Evolutionary conservation across 2,888 invertebrate genomes (phyloP).

Genomic region (Rosalia funebris): DNA sequence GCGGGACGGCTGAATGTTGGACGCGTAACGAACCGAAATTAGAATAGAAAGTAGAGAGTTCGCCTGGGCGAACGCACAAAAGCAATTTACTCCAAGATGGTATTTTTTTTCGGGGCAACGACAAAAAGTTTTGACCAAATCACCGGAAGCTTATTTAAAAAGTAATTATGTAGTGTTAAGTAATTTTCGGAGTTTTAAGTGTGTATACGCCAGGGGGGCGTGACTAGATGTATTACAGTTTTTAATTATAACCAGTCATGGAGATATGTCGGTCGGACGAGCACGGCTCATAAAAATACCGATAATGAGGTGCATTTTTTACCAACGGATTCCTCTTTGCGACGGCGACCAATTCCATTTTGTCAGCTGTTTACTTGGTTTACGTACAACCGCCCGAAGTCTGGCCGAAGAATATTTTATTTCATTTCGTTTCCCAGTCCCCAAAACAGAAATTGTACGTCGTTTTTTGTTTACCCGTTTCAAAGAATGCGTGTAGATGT

Average conservation of each 20-base stretch:
- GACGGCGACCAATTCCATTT: too few relatives aligned
- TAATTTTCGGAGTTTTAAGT: constrained; percentile 26
- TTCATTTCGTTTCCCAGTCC: too few relatives aligned
- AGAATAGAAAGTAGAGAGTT: constrained; percentile 9
- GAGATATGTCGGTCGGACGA: background rate
- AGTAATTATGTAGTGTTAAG: constrained; percentile 50
- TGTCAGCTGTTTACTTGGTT: too few relatives aligned
- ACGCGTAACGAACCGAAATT: constrained; percentile 1
- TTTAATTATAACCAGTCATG: constrained; percentile 13
- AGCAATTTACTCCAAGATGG: constrained; percentile 54
- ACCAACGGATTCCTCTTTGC: too few relatives aligned
- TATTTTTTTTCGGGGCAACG: constrained; percentile 50
- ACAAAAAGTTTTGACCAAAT: constrained; percentile 50
- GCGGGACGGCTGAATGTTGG: constrained; percentile 21
- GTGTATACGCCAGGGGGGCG: constrained; percentile 7
- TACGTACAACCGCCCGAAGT: too few relatives aligned
- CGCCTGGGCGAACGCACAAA: constrained; percentile 35
- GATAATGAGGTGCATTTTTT: background rate
- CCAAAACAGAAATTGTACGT: too few relatives aligned
- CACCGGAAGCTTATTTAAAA: constrained; percentile 55
- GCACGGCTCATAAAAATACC: constrained; percentile 4
- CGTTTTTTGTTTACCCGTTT: too few relatives aligned
- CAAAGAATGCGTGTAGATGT: too few relatives aligned
- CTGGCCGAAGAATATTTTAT: too few relatives aligned
- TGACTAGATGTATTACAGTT: constrained; percentile 5